Evolutionary conservation across 2,888 invertebrate genomes (phyloP).

Genomic region (Xestia sexstrigata): DNA sequence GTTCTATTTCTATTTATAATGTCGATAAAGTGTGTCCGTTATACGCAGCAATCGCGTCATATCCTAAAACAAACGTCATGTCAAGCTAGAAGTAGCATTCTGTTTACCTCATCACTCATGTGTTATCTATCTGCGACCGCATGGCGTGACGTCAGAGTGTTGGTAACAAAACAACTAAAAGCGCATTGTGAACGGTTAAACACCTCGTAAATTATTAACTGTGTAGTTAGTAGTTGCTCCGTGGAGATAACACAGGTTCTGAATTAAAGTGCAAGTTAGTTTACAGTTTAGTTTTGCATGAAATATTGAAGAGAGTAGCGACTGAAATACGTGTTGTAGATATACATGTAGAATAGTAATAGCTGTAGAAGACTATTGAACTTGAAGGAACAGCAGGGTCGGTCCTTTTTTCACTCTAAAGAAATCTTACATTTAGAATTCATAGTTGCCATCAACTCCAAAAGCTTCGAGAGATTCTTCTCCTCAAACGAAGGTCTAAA

Average conservation of each 20-base stretch:
- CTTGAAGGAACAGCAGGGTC: too few relatives aligned
- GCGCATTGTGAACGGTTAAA: conserved; percentile 45
- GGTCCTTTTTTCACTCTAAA: not conserved
- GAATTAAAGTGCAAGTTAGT: conserved; percentile 48
- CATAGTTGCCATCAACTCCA: not conserved
- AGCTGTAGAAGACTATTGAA: not conserved
- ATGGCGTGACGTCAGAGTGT: conserved; percentile 54
- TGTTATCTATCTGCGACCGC: conserved; percentile 48
- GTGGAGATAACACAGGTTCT: conserved; percentile 44
- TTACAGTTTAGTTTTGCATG: conserved; percentile 15
- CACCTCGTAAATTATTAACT: conserved; percentile 53
- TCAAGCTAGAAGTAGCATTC: conserved; percentile 18
- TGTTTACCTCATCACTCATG: conserved; percentile 36
- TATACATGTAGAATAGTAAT: not conserved
- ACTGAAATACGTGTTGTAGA: conserved; percentile 1
- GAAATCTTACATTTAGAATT: not conserved
- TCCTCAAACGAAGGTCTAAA: not conserved
- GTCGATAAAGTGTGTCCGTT: conserved; percentile 1
- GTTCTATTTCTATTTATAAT: conserved; percentile 3
- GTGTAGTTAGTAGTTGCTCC: conserved; percentile 35
- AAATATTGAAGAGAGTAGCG: conserved; percentile 15
- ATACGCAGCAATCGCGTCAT: conserved; percentile 18
- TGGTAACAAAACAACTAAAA: conserved; percentile 36
- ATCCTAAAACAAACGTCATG: conserved; percentile 36
- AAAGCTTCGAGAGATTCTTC: not conserved